Evolutionary conservation across 1,140 invertebrate genomes (phyloP).

Genomic region (Eueides isabella): DNA sequence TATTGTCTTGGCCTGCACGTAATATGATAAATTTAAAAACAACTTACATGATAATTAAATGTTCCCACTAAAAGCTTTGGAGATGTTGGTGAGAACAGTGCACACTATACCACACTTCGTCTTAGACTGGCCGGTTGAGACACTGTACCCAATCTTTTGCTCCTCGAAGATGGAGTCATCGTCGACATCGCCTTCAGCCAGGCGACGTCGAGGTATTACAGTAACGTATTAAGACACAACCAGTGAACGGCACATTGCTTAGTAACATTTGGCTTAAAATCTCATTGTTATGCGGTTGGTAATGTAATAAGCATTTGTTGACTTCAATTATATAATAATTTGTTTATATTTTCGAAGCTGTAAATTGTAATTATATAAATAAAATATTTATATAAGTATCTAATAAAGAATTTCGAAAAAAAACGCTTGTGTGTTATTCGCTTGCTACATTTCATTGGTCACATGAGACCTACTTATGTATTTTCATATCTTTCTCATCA

Average conservation of each 20-base stretch:
- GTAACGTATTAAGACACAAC: slow-evolving; percentile 40
- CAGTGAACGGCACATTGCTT: slow-evolving; percentile 34
- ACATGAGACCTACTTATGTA: too few species aligned
- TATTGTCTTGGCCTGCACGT: not conserved
- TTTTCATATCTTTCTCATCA: too few species aligned
- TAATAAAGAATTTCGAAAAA: not conserved
- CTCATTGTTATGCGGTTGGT: not conserved
- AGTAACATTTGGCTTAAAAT: slow-evolving; percentile 37
- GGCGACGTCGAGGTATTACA: slow-evolving; percentile 37
- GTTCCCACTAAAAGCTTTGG: not conserved
- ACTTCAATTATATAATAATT: not conserved
- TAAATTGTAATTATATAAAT: not conserved
- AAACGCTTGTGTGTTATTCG: too few species aligned
- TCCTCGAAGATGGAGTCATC: slow-evolving; percentile 41
- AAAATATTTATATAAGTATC: not conserved
- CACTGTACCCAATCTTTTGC: slow-evolving; percentile 43
- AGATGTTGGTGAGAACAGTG: slow-evolving; percentile 14
- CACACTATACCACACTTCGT: slow-evolving; percentile 29
- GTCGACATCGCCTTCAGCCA: too few species aligned
- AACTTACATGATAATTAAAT: slow-evolving; percentile 29
- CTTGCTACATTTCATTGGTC: too few species aligned
- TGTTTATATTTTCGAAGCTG: not conserved
- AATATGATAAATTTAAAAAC: slow-evolving; percentile 21
- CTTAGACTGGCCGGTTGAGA: slow-evolving; percentile 37
- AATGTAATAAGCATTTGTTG: not conserved